Percentiles rank a stretch among this genome's conserved stretches.
Evolutionary conservation across 2,113 vertebrate species (phyloP).

Genomic region (Uria lomvia): DNA sequence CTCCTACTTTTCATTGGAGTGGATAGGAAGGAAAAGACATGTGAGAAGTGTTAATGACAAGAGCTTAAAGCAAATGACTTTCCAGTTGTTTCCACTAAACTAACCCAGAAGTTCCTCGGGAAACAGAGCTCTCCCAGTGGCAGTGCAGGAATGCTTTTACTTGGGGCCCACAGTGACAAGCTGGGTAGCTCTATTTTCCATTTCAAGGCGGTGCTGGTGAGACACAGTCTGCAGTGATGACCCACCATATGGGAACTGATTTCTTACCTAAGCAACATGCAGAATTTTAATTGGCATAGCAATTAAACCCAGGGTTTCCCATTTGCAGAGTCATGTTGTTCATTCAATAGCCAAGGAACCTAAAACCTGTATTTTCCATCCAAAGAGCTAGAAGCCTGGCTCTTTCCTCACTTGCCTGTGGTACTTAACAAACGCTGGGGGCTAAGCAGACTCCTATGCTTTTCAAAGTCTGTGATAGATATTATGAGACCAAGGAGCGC

Average conservation of each 20-base stretch:
- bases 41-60: neutral
- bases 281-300: slow-evolving; percentile 6
- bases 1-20: neutral
- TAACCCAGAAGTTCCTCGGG: neutral
- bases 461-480: neutral
- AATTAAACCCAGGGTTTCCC: neutral
- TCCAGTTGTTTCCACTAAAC: neutral
- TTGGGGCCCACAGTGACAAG: neutral
- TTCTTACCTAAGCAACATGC: neutral
- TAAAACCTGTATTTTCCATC: neutral
- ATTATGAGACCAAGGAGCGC: neutral
- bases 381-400: neutral
- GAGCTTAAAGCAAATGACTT: neutral
- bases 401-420: neutral
- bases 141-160: neutral
- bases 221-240: neutral
- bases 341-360: neutral
- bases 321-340: neutral
- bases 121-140: neutral
- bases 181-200: neutral
- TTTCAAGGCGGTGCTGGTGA: neutral
- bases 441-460: neutral
- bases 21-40: neutral
- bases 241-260: neutral
- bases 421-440: neutral